A percentile compares a stretch with the other conserved stretches of the same genome.
phyloP scores from a whole-genome alignment of 2,113 vertebrate genomes.

The Melanerpes formicivorus region DNA sequence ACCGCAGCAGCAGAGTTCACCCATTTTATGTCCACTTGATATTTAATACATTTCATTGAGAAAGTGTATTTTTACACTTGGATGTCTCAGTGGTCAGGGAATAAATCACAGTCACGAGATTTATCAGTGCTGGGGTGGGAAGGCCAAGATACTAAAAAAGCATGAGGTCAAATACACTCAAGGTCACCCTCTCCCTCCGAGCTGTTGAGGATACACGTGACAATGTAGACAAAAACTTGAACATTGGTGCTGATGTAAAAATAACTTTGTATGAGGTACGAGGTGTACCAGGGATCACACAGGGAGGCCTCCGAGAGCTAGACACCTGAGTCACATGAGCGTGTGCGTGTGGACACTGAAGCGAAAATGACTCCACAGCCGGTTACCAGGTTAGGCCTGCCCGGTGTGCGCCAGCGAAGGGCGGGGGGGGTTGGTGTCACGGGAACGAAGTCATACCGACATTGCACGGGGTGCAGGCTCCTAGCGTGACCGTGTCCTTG shows the following conservation, averaged over 20 bases:
- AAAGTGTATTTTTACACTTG: not conserved
- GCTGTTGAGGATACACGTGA: not conserved
- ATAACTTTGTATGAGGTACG: not conserved
- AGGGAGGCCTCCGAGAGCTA: not conserved
- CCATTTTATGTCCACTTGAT: not conserved
- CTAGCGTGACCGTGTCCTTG: not conserved
- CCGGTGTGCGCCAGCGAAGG: rapidly evolving
- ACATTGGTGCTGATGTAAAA: not conserved
- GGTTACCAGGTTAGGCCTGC: not conserved
- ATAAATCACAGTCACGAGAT: not conserved
- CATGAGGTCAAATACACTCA: not conserved
- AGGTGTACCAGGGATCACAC: not conserved
- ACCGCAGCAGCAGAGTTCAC: not conserved
- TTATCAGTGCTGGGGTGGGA: not conserved
- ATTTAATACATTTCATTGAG: not conserved
- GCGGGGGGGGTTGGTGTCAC: not conserved
- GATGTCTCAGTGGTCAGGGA: not conserved
- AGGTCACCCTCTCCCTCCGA: not conserved
- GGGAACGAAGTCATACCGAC: not conserved
- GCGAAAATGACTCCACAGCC: not conserved
- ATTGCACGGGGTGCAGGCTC: rapidly evolving
- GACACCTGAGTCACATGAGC: rapidly evolving
- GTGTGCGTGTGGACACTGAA: not conserved
- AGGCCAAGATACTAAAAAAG: not conserved
- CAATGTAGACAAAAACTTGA: not conserved